phyloP scores from a whole-genome alignment of 2,888 invertebrate species.

The Apamea epomidion region DNA sequence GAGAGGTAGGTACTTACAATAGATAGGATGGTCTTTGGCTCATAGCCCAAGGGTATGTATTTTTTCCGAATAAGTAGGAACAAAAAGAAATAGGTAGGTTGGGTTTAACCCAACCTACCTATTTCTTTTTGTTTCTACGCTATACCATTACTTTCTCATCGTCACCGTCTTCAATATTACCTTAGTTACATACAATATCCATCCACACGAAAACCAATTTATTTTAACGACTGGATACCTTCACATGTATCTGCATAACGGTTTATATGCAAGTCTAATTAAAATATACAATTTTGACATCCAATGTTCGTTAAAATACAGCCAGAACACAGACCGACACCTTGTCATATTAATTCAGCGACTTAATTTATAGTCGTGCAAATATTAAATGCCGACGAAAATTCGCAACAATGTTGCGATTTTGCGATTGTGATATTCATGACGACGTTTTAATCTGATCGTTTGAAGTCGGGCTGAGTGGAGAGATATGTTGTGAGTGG shows the following conservation, averaged over 20 bases:
- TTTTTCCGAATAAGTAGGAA: background rate
- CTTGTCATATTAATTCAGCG: constrained; percentile 79
- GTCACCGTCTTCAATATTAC: background rate
- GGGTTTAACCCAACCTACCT: background rate
- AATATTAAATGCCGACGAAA: constrained; percentile 72
- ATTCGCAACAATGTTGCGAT: constrained; percentile 78
- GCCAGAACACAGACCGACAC: constrained; percentile 64
- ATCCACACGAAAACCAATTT: background rate
- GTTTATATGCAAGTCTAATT: constrained; percentile 37
- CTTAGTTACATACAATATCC: background rate
- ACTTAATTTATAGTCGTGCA: constrained; percentile 77
- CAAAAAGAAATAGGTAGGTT: no score
- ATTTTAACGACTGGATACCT: constrained; percentile 12
- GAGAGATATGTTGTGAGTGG: constrained; percentile 22
- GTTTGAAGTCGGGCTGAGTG: constrained; percentile 56
- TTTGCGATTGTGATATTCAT: constrained; percentile 78
- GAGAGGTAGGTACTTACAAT: background rate
- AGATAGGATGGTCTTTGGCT: background rate
- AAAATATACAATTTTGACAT: constrained; percentile 51
- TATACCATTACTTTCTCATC: background rate
- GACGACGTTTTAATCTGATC: constrained; percentile 76
- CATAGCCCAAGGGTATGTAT: background rate
- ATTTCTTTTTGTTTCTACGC: background rate
- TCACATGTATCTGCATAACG: constrained; percentile 12
- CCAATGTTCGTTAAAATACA: constrained; percentile 48